Base-by-base conservation (phyloP, 2,888 invertebrate genomes). In the Epiperipatus broadwayi region DNA sequence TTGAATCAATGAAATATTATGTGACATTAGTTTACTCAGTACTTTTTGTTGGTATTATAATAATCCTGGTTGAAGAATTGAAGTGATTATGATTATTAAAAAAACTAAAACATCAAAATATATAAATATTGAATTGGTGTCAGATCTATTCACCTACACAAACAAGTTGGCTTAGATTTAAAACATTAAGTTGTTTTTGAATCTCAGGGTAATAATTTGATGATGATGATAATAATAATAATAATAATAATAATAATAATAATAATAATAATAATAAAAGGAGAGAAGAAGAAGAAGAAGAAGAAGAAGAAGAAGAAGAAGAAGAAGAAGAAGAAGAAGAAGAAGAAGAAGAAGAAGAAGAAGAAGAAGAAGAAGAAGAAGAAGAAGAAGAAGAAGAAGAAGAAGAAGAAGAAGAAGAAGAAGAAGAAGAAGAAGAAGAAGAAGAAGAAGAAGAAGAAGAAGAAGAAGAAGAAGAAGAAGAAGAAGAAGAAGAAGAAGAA, bases 231-330 rank as follows among this genome's bases (percentile, higher is more conserved):
- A n/a, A n/a, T n/a, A n/a, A 25, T 25, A n/a, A 25, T 25, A n/a
- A 25, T 25, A n/a, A 25, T 25, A n/a, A 25, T 25, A n/a, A 25
- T 25, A n/a, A 25, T 25, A n/a, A 25, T 25, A n/a, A 25, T 25
- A n/a, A 25, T 25, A n/a, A 25, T 25, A n/a, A 25, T 25, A n/a
- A 25, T 25, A n/a, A 25, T 25, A n/a, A 25, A 8, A n/a, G n/a
- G 7, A n/a, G n/a, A 8, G 25, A 25, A 8, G 25, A 25, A 8
- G 25, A 25, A 8, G 25, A 25, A 8, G 25, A 25, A 8, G 25
- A 25, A 8, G 25, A 25, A 8, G 25, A 25, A 8, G 25, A 25
- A 8, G 25, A 25, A 8, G 25, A 25, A 8, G 25, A 25, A 8
- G 25, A 25, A 8, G 25, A 25, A 8, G 25, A 25, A 8, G 25